Evolutionary conservation across 2,888 invertebrate species (phyloP), one percentile per base, ranked within the genome.

Genomic region (Orchesellides sinensis): DNA sequence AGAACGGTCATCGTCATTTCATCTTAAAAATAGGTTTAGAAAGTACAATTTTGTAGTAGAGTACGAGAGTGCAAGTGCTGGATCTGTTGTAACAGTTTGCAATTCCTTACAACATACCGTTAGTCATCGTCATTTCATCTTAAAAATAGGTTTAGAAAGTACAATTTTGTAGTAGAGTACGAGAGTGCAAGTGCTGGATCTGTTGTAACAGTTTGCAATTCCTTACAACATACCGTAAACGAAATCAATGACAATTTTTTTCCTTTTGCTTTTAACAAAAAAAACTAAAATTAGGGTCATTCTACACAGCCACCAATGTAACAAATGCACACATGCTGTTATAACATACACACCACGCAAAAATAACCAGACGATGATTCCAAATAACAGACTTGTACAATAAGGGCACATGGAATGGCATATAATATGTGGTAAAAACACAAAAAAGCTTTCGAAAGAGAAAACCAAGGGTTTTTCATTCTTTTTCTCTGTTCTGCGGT

Each of bases 221-320:
- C 49, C 17, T n/a, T 4, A 23, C n/a, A 49, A n/a, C 61, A 61
- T 32, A 29, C 32, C 61, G 1, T 3, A 61, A 35, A 61, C n/a
- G 35, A 61, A 61, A 61, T 61, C 61, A 61, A 61, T 61, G 61
- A 32, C n/a, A 19, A 12, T 12, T 54, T 54, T 54, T 61, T 61
- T 35, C 3, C 61, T 61, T 17, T n/a, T n/a, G 10, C 25, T 27
- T 29, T 54, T 12, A 63, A 27, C 6, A 23, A 23, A 59, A 59
- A 29, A 5, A n/a, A 29, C 2, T n/a, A 27, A 59, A 63, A 63
- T 63, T 63, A 63, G 63, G 63, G 40, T 45, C 63, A 63, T 63
- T 63, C 45, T 17, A 19, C 21, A 40, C 23, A n/a, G n/a, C n/a
- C n/a, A n/a, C n/a, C n/a, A n/a, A n/a, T n/a, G n/a, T n/a, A n/a